Conservation (phyloP, 2,113 vertebrate genomes). For the Sinocyclocheilus grahami region DNA sequence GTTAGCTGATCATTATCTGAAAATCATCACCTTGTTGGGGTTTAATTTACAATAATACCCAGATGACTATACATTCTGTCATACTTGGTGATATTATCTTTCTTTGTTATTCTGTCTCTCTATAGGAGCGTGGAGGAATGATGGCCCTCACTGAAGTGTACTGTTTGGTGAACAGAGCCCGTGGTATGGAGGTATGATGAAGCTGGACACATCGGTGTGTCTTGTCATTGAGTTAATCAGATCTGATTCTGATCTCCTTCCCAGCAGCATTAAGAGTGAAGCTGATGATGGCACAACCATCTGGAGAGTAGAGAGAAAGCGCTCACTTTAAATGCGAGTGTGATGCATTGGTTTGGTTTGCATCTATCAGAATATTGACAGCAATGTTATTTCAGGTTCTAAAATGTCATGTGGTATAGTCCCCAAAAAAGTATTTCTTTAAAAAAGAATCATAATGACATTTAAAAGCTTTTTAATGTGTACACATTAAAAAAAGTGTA, state of each 20-base stretch:
- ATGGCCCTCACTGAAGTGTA: conserved; percentile 98
- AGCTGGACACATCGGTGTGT: not conserved
- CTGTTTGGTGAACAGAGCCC: conserved; percentile 93
- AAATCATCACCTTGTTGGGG: not conserved
- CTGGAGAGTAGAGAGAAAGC: conserved; percentile 32
- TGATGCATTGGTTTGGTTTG: not conserved
- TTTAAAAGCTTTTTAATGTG: not conserved
- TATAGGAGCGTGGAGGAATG: conserved; percentile 95
- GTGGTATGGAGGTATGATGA: conserved; percentile 91
- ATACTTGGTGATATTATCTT: not conserved
- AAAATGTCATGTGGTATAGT: not conserved
- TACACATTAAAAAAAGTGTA: not conserved
- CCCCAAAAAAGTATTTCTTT: too few species aligned
- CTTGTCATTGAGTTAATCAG: conserved; percentile 38
- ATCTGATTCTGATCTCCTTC: conserved; percentile 45
- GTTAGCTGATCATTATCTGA: not conserved
- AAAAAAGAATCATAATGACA: too few species aligned
- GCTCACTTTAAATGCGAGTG: not conserved
- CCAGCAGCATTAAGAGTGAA: conserved; percentile 41
- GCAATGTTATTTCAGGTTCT: not conserved
- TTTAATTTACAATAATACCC: not conserved
- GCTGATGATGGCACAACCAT: conserved; percentile 38
- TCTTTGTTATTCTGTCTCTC: not conserved
- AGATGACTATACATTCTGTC: not conserved
- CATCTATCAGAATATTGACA: not conserved